These are phyloP conservation scores for Tiaroga cobitis DNA, from an alignment of 2,797 vertebrate genomes.

Conservation along the genomic window DNA sequence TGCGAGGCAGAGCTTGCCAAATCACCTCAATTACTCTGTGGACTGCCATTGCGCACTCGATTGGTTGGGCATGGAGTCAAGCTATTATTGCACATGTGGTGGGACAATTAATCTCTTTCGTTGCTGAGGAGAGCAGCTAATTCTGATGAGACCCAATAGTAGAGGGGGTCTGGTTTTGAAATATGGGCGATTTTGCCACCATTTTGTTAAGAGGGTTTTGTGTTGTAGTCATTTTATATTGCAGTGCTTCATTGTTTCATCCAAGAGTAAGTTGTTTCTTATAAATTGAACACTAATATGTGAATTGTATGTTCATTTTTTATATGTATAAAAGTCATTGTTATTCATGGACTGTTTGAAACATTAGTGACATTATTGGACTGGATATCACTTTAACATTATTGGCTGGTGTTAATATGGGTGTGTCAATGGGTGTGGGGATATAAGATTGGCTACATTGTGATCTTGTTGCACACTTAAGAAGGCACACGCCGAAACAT, in stretches of 20 bases:
- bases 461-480: too few species aligned
- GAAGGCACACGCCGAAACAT: too few species aligned
- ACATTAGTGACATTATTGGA: too few species aligned
- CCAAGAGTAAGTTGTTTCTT: too few species aligned
- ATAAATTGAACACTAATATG: too few species aligned
- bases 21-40: slow-evolving; percentile 62
- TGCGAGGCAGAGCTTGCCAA: slow-evolving; percentile 54
- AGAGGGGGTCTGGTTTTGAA: slow-evolving; percentile 37
- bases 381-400: too few species aligned
- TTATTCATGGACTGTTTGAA: too few species aligned
- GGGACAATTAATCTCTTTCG: slow-evolving; percentile 63
- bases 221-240: slow-evolving; percentile 1
- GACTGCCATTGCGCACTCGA: slow-evolving; percentile 52
- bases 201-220: slow-evolving; percentile 11
- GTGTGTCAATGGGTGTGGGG: too few species aligned
- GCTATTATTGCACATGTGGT: slow-evolving; percentile 63
- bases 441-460: too few species aligned
- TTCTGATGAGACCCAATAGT: slow-evolving; percentile 45
- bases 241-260: not conserved
- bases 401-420: too few species aligned
- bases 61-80: slow-evolving; percentile 62
- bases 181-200: slow-evolving; percentile 26
- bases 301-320: too few species aligned
- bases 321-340: too few species aligned
- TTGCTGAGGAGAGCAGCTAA: slow-evolving; percentile 50